phyloP scores from a whole-genome alignment of 2,888 invertebrate species.

The Sipunculus nudus region DNA sequence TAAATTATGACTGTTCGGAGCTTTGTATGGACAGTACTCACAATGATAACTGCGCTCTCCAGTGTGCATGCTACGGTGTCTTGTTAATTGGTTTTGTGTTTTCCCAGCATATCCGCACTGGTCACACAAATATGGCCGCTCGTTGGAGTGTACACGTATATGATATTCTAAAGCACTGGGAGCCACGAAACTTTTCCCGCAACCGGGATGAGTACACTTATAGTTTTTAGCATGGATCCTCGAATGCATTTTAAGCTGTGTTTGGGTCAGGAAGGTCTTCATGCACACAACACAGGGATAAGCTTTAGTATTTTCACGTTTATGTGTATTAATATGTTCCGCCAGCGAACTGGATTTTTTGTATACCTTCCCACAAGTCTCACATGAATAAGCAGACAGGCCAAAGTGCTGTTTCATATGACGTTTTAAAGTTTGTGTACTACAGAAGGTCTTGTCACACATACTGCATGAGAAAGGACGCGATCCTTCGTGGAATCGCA shows the following conservation, averaged over 20 bases:
- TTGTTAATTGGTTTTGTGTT: constrained; percentile 55
- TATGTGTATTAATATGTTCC: neutral
- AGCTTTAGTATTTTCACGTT: constrained; percentile 75
- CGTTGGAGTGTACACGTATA: constrained; percentile 84
- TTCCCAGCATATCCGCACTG: constrained; percentile 80
- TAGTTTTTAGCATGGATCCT: constrained; percentile 73
- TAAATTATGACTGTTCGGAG: constrained; percentile 59
- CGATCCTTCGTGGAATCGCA: constrained; percentile 25
- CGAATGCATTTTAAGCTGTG: constrained; percentile 68
- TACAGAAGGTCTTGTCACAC: constrained; percentile 23
- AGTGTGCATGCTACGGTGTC: constrained; percentile 61
- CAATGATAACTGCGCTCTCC: constrained; percentile 62
- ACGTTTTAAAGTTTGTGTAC: constrained; percentile 9
- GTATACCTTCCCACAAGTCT: too few species aligned
- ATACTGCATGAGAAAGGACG: constrained; percentile 17
- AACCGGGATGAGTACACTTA: constrained; percentile 80
- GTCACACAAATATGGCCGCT: constrained; percentile 82
- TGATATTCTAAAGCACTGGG: constrained; percentile 87
- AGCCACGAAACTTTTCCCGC: constrained; percentile 85
- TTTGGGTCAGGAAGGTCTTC: constrained; percentile 77
- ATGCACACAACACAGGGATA: constrained; percentile 84
- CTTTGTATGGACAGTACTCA: constrained; percentile 64
- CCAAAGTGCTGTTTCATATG: too few species aligned
- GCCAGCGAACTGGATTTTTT: too few species aligned
- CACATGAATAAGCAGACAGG: too few species aligned